Percentiles rank a stretch among this genome's conserved stretches.
phyloP scores from a whole-genome alignment of 2,797 vertebrate species.

The Jordanella pulchra region DNA sequence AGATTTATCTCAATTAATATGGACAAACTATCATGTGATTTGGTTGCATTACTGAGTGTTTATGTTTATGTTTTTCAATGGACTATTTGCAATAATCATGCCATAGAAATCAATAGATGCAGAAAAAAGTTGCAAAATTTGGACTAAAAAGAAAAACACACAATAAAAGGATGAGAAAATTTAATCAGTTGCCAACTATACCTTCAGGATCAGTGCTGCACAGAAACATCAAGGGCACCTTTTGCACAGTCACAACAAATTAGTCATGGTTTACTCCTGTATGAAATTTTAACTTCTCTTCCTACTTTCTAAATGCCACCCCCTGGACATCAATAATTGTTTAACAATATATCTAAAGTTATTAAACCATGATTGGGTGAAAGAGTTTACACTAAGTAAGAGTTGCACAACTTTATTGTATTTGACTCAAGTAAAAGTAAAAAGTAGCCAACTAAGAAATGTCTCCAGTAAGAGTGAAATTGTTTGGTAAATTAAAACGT shows the following conservation, averaged over 20 bases:
- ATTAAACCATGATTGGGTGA: too few relatives aligned
- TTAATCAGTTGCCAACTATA: slow-evolving; percentile 13
- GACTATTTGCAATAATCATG: slow-evolving; percentile 12
- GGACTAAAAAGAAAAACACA: neutral
- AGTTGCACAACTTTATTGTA: too few relatives aligned
- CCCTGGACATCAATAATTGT: too few relatives aligned
- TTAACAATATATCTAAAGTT: too few relatives aligned
- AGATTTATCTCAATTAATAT: slow-evolving; percentile 22
- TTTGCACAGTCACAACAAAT: neutral
- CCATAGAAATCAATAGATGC: slow-evolving; percentile 17
- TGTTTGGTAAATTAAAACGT: too few relatives aligned
- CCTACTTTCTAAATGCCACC: too few relatives aligned
- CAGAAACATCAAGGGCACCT: slow-evolving; percentile 50
- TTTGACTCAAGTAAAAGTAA: too few relatives aligned
- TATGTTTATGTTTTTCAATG: slow-evolving; percentile 26
- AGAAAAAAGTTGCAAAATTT: slow-evolving; percentile 34
- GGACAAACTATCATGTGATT: neutral
- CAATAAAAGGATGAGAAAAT: neutral
- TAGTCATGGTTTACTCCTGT: too few relatives aligned
- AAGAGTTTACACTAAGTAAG: too few relatives aligned
- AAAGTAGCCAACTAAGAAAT: too few relatives aligned
- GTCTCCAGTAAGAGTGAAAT: too few relatives aligned
- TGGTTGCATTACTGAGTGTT: slow-evolving; percentile 18
- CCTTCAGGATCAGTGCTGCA: slow-evolving; percentile 27
- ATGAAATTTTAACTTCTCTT: too few relatives aligned